Evolutionary conservation across 2,113 vertebrate genomes (phyloP).

Genomic region (Alectura lathami): DNA sequence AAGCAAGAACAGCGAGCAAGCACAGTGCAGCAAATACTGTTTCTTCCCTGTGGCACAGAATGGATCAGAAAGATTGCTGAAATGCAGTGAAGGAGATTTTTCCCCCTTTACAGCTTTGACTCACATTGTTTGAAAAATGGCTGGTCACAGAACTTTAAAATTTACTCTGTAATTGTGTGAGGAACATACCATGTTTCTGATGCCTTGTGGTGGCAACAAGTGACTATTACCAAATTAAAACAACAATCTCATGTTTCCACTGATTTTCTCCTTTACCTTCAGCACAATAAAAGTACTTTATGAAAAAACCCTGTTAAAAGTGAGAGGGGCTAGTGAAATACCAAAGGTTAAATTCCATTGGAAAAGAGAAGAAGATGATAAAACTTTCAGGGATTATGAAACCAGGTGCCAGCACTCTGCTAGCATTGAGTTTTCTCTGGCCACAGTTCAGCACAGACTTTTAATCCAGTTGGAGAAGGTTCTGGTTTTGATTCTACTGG

Average conservation of each 20-base stretch:
- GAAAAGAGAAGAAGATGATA: background rate
- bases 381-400: background rate
- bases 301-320: background rate
- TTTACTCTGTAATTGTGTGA: background rate
- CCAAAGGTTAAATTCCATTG: background rate
- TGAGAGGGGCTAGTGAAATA: background rate
- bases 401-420: background rate
- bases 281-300: background rate
- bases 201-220: background rate
- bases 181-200: accelerated
- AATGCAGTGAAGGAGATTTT: background rate
- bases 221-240: background rate
- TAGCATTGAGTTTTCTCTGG: background rate
- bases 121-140: background rate
- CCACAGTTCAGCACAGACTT: background rate
- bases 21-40: background rate
- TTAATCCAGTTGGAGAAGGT: background rate
- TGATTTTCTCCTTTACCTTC: background rate
- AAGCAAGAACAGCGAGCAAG: background rate
- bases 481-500: background rate
- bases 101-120: background rate
- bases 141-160: background rate
- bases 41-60: background rate
- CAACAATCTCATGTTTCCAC: background rate
- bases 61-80: background rate